phyloP scores from a whole-genome alignment of 2,797 vertebrate genomes.

The Syngnathus acus region DNA sequence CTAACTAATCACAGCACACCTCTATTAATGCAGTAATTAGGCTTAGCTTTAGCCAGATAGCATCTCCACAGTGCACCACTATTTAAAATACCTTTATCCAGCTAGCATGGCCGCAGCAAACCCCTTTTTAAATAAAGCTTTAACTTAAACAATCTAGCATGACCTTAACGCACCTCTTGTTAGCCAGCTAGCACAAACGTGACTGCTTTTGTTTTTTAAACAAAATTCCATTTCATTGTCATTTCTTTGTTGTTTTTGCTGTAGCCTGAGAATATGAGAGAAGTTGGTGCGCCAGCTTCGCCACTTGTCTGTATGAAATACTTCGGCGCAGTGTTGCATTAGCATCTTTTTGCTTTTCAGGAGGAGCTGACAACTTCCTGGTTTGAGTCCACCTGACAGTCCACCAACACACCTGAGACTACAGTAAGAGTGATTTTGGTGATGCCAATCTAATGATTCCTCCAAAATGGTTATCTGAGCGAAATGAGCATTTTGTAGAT shows the following conservation, averaged over 20 bases:
- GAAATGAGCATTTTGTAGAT: conserved; percentile 16
- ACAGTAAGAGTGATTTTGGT: not conserved
- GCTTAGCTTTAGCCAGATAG: not conserved
- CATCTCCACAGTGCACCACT: not conserved
- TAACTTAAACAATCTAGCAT: not conserved
- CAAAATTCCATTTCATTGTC: not conserved
- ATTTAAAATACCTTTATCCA: not conserved
- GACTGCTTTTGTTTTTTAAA: not conserved
- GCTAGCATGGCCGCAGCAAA: not conserved
- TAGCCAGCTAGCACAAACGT: not conserved
- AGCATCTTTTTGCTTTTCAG: not conserved
- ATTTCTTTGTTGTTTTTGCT: not conserved
- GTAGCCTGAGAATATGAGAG: not conserved
- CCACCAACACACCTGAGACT: conserved; percentile 1
- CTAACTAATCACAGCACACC: not conserved
- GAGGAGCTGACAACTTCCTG: conserved; percentile 14
- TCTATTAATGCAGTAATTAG: not conserved
- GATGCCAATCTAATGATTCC: not conserved
- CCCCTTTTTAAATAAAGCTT: not conserved
- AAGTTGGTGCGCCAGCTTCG: not conserved
- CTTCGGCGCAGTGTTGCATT: not conserved
- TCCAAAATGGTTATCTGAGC: not conserved
- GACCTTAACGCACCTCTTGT: not conserved
- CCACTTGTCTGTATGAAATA: not conserved
- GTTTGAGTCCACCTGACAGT: not conserved